Base-by-base conservation (phyloP, 2,888 invertebrate genomes). In the Megamerina dolium region DNA sequence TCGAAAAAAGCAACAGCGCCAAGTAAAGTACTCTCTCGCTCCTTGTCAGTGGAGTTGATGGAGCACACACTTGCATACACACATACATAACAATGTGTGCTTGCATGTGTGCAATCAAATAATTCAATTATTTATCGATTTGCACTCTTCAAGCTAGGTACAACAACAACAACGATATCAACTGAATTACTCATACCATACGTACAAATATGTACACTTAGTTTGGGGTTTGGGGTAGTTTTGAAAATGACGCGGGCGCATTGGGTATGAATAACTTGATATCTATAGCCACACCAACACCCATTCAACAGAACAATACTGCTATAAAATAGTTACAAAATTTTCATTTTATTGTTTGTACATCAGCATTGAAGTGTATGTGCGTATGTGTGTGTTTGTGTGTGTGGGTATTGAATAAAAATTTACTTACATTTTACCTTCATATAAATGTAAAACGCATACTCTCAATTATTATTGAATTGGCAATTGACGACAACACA, bases 61-160 rank as follows among this genome's bases (percentile, higher is more conserved):
- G n/a, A n/a, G n/a, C n/a, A n/a, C n/a, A n/a, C n/a, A n/a, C n/a
- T n/a, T n/a, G n/a, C n/a, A n/a, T n/a, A n/a, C n/a, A n/a, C n/a
- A n/a, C n/a, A n/a, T n/a, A n/a, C n/a, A n/a, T n/a, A n/a, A n/a
- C n/a, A n/a, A n/a, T n/a, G n/a, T n/a, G n/a, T n/a, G n/a, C n/a
- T n/a, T n/a, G n/a, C n/a, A n/a, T n/a, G n/a, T n/a, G n/a, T n/a
- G n/a, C n/a, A n/a, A n/a, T n/a, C n/a, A 43, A 45, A 41, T 41
- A 45, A 46, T 46, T 43, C 37, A 49, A 45, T 49, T 49, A 49
- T 46, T 49, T 46, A 49, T 49, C 49, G 49, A 49, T 46, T 49
- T 46, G 31, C 16, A 34, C 34, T 31, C 44, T 35, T 29, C 5
- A 9, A 23, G n/a, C n/a, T n/a, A n/a, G n/a, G n/a, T n/a, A n/a